Percentiles rank a stretch among this genome's conserved stretches.
These are phyloP conservation scores for Chaetodon trifascialis DNA, from an alignment of 2,113 vertebrate genomes.

Conservation along the genomic window DNA sequence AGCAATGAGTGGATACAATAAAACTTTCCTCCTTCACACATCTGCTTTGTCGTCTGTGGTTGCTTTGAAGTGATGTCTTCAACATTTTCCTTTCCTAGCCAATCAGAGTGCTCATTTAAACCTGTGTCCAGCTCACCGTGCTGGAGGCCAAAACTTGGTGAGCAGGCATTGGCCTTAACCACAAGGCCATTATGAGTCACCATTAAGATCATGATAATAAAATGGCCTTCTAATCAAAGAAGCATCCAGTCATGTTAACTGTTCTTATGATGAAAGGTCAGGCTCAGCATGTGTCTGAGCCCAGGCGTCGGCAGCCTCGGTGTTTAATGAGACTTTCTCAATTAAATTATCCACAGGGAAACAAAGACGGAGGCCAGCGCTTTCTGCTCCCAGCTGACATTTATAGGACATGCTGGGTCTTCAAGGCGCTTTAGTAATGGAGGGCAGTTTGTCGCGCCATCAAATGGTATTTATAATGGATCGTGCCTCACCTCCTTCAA, in stretches of 20 bases:
- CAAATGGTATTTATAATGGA: slow-evolving; percentile 26
- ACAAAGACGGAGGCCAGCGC: slow-evolving; percentile 47
- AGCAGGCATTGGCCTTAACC: slow-evolving; percentile 32
- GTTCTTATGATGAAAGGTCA: slow-evolving; percentile 74
- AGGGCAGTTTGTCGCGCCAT: slow-evolving; percentile 36
- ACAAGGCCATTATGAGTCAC: slow-evolving; percentile 53
- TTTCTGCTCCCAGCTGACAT: slow-evolving; percentile 47
- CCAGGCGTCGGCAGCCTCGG: slow-evolving; percentile 25
- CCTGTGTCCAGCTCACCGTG: neutral
- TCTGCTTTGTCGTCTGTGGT: neutral
- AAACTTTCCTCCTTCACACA: slow-evolving; percentile 1
- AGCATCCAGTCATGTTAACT: slow-evolving; percentile 70
- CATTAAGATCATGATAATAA: slow-evolving; percentile 68
- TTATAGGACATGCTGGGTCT: slow-evolving; percentile 32
- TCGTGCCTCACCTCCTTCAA: neutral
- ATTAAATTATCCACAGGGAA: slow-evolving; percentile 69
- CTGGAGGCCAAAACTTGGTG: neutral
- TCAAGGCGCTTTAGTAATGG: slow-evolving; percentile 12
- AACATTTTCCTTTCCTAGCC: neutral
- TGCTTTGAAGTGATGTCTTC: neutral
- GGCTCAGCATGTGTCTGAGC: slow-evolving; percentile 51
- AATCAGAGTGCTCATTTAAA: slow-evolving; percentile 33
- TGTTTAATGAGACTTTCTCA: slow-evolving; percentile 70
- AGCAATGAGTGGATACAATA: slow-evolving; percentile 28
- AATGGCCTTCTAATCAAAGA: slow-evolving; percentile 67